Evolutionary conservation across 2,888 invertebrate species (phyloP), one percentile per base, ranked within the genome.

Genomic region (Norana najaformis): DNA sequence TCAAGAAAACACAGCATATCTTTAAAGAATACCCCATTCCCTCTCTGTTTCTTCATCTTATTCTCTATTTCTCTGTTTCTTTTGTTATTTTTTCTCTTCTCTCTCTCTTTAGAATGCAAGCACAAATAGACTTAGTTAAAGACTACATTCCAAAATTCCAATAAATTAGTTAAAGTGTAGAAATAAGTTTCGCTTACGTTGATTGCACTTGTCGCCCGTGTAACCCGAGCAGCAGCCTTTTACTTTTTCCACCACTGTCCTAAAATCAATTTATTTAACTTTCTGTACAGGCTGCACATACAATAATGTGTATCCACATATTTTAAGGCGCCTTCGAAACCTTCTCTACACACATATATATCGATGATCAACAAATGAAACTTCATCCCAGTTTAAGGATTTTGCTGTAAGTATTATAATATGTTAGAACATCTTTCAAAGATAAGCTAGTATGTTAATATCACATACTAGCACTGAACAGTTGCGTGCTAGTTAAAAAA

Each of bases 151-250:
- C 11, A 69, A 47, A 20, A 23, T 47, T 47, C 47, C 20, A 23
- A 47, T 23, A 47, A 23, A 47, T 47, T n/a, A 30, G 11, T 6
- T n/a, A 2, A 1, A 69, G 8, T 69, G 41, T 69, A 0, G 14
- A n/a, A 13, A 69, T 8, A 69, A 69, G 30, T 69, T 69, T 69
- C 4, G 8, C 88, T 88, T 38, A 88, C 88, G 88, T 47, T 88
- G 20, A 41, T 88, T 39, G 47, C 88, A 88, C 5, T 5, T 20
- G 13, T 35, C 37, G 30, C 88, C 88, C 2, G 16, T 23, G 41
- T 47, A 88, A 41, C 88, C 88, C 20, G 37, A 34, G 34, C 88
- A 88, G 37, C 88, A 88, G 23, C 47, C 41, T 34, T 88, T 88
- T 23, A 39, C 41, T 18, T 39, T 88, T 18, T 41, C 88, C 1